phyloP scores from a whole-genome alignment of 2,888 invertebrate species.

The Scaptomyza cyrtandrae region DNA sequence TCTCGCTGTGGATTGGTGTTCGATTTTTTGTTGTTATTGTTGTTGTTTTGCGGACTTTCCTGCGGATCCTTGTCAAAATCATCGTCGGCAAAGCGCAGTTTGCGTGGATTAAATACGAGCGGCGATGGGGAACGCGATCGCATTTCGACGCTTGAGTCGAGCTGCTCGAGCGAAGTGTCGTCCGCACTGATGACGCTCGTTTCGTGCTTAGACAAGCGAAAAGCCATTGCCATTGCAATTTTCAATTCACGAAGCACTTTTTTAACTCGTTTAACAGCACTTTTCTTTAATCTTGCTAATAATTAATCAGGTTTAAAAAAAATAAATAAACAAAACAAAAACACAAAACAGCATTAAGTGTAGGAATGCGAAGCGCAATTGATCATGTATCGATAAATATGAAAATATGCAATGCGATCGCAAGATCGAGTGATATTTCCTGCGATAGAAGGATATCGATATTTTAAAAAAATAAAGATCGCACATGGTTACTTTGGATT shows the following conservation, averaged over 20 bases:
- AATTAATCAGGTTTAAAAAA: slow-evolving; percentile 38
- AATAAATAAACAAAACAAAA: slow-evolving; percentile 63
- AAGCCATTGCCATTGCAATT: slow-evolving; percentile 69
- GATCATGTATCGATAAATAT: slow-evolving; percentile 40
- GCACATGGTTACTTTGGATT: slow-evolving; percentile 12
- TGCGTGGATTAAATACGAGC: slow-evolving; percentile 81
- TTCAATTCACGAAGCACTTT: slow-evolving; percentile 16
- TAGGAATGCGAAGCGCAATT: slow-evolving; percentile 60
- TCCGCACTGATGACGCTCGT: slow-evolving; percentile 55
- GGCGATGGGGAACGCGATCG: slow-evolving; percentile 80
- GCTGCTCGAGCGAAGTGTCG: slow-evolving; percentile 69
- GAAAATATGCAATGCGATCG: slow-evolving; percentile 3
- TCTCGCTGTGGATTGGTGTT: slow-evolving; percentile 3
- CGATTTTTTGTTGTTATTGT: slow-evolving; percentile 24
- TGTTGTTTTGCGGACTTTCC: slow-evolving; percentile 59
- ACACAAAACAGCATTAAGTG: slow-evolving; percentile 49
- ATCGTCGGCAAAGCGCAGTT: slow-evolving; percentile 82
- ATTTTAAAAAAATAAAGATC: neutral
- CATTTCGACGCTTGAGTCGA: slow-evolving; percentile 80
- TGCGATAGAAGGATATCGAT: slow-evolving; percentile 8
- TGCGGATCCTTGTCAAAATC: slow-evolving; percentile 68
- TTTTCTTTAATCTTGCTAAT: slow-evolving; percentile 7
- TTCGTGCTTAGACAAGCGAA: slow-evolving; percentile 70
- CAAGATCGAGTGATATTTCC: too few relatives aligned
- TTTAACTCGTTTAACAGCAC: slow-evolving; percentile 10